phyloP scores from a whole-genome alignment of 2,113 vertebrate species.

The Indicator maculatus region DNA sequence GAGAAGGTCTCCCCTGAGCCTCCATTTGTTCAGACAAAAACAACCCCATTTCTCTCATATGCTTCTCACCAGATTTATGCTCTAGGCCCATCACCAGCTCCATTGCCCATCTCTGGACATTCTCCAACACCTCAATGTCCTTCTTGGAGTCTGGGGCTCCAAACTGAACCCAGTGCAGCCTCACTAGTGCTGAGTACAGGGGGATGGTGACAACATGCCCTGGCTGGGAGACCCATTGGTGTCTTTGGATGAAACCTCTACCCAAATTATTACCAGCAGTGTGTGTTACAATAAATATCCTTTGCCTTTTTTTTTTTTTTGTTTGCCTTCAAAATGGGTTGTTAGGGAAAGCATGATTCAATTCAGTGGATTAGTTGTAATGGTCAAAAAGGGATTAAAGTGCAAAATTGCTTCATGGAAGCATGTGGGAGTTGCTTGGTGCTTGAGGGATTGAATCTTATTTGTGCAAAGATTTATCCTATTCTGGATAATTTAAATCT shows the following conservation, averaged over 20 bases:
- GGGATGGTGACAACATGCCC: rapidly evolving
- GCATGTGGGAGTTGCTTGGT: background rate
- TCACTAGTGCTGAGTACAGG: background rate
- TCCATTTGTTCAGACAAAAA: too few species aligned
- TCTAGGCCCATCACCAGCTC: too few species aligned
- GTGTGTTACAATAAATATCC: background rate
- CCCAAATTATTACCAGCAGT: background rate
- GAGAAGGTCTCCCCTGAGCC: too few species aligned
- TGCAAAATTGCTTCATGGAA: background rate
- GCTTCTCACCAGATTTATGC: too few species aligned
- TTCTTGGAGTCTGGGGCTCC: background rate
- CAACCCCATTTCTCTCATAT: too few species aligned
- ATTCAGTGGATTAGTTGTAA: background rate
- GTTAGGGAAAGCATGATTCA: background rate
- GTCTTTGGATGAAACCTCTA: background rate
- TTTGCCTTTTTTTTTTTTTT: background rate
- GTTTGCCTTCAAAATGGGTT: too few species aligned
- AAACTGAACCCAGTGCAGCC: background rate
- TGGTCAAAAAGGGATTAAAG: background rate
- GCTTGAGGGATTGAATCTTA: background rate
- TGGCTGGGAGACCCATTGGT: background rate
- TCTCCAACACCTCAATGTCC: background rate
- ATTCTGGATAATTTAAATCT: background rate
- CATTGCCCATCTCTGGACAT: too few species aligned
- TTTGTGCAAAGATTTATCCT: background rate